Base-by-base conservation (phyloP, 2,888 invertebrate genomes). In the Erannis defoliaria region DNA sequence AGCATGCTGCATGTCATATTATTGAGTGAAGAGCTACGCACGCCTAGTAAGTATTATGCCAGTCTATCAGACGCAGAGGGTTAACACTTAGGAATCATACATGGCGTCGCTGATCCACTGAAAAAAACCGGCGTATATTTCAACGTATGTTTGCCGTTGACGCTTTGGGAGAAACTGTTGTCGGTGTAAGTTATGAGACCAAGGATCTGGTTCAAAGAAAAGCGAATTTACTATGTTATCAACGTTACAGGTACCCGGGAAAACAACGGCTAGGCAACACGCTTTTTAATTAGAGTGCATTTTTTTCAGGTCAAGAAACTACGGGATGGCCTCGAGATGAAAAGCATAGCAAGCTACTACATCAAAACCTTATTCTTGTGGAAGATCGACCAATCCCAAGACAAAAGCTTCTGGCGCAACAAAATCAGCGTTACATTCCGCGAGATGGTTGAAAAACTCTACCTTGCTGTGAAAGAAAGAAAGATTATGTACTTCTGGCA, bases 291-390 rank as follows among this genome's bases (percentile, higher is more conserved):
- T n/a, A n/a, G n/a, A n/a, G n/a, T n/a, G n/a, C n/a, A n/a, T n/a
- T n/a, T n/a, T 10, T n/a, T 42, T 10, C 75, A 90, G 90, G 71
- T 90, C 1, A 90, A 94, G 85, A 94, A 94, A 83, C 71, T 94
- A 8, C 85, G 94, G 6, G 93, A 94, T 68, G 80, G 79, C 0
- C 78, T 88, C 1, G 76, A 85, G 2, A 86, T 93, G 82, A 82
- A 86, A 46, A 77, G 73, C 0, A 87, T 94, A 35, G 91, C 93
- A 0, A 94, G 94, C 66, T 94, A 94, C 72, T 94, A 93, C 70
- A 94, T 95, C 40, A 94, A 95, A 74, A 94, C 94, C 0, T 70
- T 94, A 1, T 93, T 93, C 66, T 79, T 94, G 8, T 91, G 93
- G 85, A 88, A 90, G 76, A 76, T 87, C 1, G 72, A 82, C 5